A percentile compares a stretch with the other conserved stretches of the same genome.
Evolutionary conservation across 1,140 invertebrate species (phyloP).

Genomic region (Teleopsis dalmanni): DNA sequence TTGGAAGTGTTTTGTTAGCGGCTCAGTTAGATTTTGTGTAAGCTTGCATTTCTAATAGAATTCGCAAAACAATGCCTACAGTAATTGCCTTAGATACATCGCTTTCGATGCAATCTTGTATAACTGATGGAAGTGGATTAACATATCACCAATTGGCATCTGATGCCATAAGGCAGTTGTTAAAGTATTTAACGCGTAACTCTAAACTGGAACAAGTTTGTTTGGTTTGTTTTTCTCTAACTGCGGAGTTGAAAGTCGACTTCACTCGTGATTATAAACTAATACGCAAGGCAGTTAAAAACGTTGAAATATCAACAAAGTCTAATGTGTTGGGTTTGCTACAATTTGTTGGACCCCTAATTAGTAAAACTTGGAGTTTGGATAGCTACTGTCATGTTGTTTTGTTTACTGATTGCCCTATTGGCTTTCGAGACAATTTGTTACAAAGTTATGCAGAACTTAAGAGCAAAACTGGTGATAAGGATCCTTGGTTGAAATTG

Average conservation of each 20-base stretch:
- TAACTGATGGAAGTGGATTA: slow-evolving; percentile 52
- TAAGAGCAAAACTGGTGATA: no score
- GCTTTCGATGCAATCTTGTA: slow-evolving; percentile 65
- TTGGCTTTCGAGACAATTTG: slow-evolving; percentile 37
- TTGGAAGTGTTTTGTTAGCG: no score
- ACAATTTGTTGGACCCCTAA: slow-evolving; percentile 25
- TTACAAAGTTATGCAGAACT: no score
- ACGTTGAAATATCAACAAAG: slow-evolving; percentile 35
- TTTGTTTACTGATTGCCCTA: slow-evolving; percentile 37
- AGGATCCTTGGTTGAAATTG: no score
- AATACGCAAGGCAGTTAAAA: slow-evolving; percentile 36
- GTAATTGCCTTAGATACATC: no score
- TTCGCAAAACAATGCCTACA: no score
- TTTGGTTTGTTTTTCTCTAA: slow-evolving; percentile 76
- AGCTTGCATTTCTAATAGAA: no score
- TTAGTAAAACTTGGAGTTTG: slow-evolving; percentile 31
- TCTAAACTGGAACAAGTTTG: slow-evolving; percentile 86
- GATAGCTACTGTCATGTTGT: slow-evolving; percentile 36
- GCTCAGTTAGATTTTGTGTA: no score
- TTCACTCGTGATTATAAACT: slow-evolving; percentile 41
- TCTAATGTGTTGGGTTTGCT: slow-evolving; percentile 28
- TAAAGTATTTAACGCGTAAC: slow-evolving; percentile 74
- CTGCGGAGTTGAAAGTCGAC: slow-evolving; percentile 54
- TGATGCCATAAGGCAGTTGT: slow-evolving; percentile 72
- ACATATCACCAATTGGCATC: slow-evolving; percentile 67